Evolutionary conservation across 2,888 invertebrate genomes (phyloP), one percentile per base, ranked within the genome.

Genomic region (Aricia artaxerxes): DNA sequence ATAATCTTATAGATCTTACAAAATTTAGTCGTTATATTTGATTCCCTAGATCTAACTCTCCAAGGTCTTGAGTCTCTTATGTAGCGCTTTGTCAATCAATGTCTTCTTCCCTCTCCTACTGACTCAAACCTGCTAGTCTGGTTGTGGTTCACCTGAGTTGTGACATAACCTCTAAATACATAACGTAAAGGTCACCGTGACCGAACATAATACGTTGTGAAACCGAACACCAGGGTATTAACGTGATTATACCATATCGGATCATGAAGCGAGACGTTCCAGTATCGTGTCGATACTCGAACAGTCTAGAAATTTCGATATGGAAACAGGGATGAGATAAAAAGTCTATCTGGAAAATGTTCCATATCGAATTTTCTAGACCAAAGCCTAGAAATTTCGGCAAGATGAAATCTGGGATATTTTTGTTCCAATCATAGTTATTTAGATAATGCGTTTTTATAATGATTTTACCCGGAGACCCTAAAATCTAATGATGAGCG

Each of bases 151-250:
- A 35, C 35, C 35, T 64, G 40, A 13, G 72, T 72, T 72, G 31
- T 72, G 73, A 40, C 31, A 73, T 73, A 73, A 73, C 73, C 73
- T 73, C 73, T 73, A 73, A 73, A 73, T 73, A 73, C 44, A n/a
- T 73, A 73, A 72, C 7, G 73, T 24, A 73, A 73, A 73, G 73
- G 73, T 73, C 73, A 73, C 73, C 13, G 40, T 73, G 73, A 44
- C 73, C 73, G 73, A 73, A 73, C 44, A 44, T 73, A 44, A 73
- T 73, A 44, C 44, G 44, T 73, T 73, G 44, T 44, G 73, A 44
- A 44, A 73, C 44, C 9, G 73, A 44, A n/a, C 73, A 73, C 73
- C 73, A 44, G 40, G 40, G 40, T 73, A 44, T 24, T 38, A 44
- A n/a, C 7, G 40, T 44, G 24, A 73, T 73, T 44, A 69, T 69